A percentile compares a stretch with the other conserved stretches of the same genome.
Evolutionary conservation across 2,797 vertebrate genomes (phyloP).

Genomic region (Bradypodion ventrale): DNA sequence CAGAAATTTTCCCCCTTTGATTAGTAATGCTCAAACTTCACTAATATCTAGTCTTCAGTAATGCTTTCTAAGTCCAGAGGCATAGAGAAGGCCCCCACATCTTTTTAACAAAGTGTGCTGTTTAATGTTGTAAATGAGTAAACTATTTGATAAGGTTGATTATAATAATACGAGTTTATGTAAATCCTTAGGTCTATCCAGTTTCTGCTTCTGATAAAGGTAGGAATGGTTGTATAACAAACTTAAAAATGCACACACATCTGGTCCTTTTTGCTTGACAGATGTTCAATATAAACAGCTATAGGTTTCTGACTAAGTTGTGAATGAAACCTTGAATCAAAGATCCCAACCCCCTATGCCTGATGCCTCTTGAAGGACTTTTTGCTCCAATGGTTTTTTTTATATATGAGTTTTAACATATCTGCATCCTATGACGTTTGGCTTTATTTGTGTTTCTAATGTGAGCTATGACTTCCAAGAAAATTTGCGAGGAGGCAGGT

Average conservation of each 20-base stretch:
- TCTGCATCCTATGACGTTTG: no score
- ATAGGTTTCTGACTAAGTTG: background rate
- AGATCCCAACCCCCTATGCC: background rate
- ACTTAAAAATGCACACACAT: background rate
- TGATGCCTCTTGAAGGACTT: background rate
- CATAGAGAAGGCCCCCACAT: slow-evolving; percentile 5
- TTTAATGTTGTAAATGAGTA: slow-evolving; percentile 18
- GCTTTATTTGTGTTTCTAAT: background rate
- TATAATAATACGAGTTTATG: slow-evolving; percentile 17
- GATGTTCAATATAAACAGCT: background rate
- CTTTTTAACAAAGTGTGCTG: slow-evolving; percentile 34
- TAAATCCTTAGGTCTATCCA: slow-evolving; percentile 28
- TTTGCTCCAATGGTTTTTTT: background rate
- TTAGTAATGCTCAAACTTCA: slow-evolving; percentile 44
- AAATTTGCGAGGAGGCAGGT: background rate
- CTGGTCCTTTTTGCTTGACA: background rate
- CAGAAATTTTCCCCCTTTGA: slow-evolving; percentile 50
- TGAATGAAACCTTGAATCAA: background rate
- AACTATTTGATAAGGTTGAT: slow-evolving; percentile 14
- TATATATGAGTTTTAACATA: no score
- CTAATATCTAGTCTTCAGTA: slow-evolving; percentile 11
- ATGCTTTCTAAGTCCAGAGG: slow-evolving; percentile 9
- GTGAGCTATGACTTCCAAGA: background rate
- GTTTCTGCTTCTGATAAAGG: background rate
- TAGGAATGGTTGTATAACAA: slow-evolving; percentile 25